These are phyloP conservation scores for Diploscapter pachys DNA, from an alignment of 1,140 invertebrate species.

Conservation along the genomic window DNA sequence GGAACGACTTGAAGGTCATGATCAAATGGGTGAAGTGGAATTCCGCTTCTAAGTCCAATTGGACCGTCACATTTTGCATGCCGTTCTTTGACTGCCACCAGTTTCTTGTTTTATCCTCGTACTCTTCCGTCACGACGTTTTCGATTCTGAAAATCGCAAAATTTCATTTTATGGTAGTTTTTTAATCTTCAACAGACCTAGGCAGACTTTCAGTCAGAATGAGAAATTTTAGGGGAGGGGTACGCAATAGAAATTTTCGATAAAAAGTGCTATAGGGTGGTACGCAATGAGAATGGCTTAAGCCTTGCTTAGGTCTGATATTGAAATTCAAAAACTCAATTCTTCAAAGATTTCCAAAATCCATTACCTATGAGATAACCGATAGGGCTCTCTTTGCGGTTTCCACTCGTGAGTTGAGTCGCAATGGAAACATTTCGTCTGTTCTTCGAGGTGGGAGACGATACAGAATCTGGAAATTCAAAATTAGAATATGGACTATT, in stretches of 20 bases:
- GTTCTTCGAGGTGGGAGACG: constrained; percentile 86
- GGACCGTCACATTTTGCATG: constrained; percentile 72
- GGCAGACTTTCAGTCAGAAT: too few species aligned
- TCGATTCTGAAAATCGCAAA: constrained; percentile 66
- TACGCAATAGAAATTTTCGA: too few species aligned
- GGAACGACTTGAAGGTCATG: constrained; percentile 89
- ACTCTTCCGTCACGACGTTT: constrained; percentile 81
- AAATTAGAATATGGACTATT: background rate
- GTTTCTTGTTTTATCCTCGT: constrained; percentile 65
- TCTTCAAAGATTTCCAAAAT: too few species aligned
- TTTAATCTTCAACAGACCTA: too few species aligned
- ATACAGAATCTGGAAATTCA: constrained; percentile 71
- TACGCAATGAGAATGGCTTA: too few species aligned
- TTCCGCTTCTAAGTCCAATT: constrained; percentile 86
- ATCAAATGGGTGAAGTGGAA: constrained; percentile 97
- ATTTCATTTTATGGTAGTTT: constrained; percentile 5
- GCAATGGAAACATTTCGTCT: constrained; percentile 87
- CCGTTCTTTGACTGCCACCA: constrained; percentile 98
- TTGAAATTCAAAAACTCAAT: too few species aligned
- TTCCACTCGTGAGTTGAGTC: constrained; percentile 69
- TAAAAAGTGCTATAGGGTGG: too few species aligned
- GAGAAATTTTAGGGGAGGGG: too few species aligned
- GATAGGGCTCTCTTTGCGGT: constrained; percentile 59
- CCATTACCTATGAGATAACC: constrained; percentile 69
- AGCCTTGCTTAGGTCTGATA: too few species aligned